phyloP scores from a whole-genome alignment of 2,113 vertebrate genomes.

The Charina bottae region DNA sequence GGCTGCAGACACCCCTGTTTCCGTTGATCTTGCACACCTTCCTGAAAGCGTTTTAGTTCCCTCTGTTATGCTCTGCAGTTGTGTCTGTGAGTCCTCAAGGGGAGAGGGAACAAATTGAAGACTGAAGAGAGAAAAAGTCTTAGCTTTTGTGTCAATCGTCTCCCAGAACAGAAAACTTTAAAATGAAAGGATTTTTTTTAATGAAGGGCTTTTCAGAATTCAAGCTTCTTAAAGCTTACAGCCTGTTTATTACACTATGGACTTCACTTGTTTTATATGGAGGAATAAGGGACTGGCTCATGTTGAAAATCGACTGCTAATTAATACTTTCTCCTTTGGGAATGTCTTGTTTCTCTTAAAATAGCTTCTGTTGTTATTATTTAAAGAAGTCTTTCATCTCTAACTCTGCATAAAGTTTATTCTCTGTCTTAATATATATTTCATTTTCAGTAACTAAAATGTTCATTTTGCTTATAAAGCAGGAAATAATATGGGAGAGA shows the following conservation, averaged over 20 bases:
- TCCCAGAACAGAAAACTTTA: constrained; percentile 65
- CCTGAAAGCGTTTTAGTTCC: background rate
- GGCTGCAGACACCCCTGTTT: background rate
- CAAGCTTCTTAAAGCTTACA: constrained; percentile 56
- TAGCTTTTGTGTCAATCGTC: background rate
- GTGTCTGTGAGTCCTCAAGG: background rate
- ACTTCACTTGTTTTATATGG: constrained; percentile 31
- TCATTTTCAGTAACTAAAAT: background rate
- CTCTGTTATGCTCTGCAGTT: accelerated
- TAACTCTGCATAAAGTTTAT: background rate
- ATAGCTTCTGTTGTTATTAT: constrained; percentile 17
- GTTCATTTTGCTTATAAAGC: background rate
- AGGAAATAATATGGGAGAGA: background rate
- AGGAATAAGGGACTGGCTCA: constrained; percentile 49
- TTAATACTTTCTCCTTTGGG: constrained; percentile 49
- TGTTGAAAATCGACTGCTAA: constrained; percentile 47
- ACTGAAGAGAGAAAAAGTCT: background rate
- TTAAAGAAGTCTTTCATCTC: constrained; percentile 27
- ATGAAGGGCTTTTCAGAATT: constrained; percentile 63
- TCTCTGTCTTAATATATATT: background rate
- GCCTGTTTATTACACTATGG: constrained; percentile 57
- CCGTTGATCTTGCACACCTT: background rate
- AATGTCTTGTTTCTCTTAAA: constrained; percentile 28
- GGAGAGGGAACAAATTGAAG: background rate
- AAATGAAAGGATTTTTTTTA: constrained; percentile 70